phyloP scores from a whole-genome alignment of 2,113 vertebrate species.

The Hylia prasina region DNA sequence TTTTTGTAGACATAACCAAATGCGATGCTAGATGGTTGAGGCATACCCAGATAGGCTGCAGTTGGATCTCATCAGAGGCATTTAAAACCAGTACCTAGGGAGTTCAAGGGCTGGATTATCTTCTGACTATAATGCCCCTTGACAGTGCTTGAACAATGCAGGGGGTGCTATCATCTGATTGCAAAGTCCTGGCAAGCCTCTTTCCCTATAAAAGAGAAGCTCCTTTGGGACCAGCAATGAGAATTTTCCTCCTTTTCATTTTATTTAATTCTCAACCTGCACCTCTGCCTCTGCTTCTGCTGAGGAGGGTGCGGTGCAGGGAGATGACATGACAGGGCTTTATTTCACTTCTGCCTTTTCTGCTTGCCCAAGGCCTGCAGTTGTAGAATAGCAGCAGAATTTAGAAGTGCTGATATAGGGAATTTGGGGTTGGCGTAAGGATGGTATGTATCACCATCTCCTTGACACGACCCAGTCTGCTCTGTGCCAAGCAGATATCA shows the following conservation, averaged over 20 bases:
- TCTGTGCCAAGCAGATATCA: conserved; percentile 5
- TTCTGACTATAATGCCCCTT: conserved; percentile 37
- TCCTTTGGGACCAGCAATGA: neutral
- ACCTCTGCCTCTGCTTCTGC: neutral
- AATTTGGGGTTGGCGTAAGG: neutral
- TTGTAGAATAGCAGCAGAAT: conserved; percentile 28
- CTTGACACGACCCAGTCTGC: conserved; percentile 6
- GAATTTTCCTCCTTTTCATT: neutral
- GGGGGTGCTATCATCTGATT: conserved; percentile 41
- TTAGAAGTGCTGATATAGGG: conserved; percentile 36
- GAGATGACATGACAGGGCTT: neutral
- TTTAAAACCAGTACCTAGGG: conserved; percentile 20
- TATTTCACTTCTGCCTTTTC: conserved; percentile 7
- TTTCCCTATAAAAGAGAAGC: neutral
- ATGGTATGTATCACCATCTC: conserved; percentile 8
- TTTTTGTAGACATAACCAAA: conserved; percentile 48
- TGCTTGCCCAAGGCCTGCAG: conserved; percentile 2
- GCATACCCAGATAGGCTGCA: neutral
- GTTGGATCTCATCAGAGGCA: neutral
- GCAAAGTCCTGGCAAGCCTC: neutral
- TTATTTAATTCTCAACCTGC: neutral
- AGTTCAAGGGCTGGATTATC: conserved; percentile 32
- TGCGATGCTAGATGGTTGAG: neutral
- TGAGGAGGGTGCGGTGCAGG: neutral
- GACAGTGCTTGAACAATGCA: conserved; percentile 1